Evolutionary conservation across 2,888 invertebrate species (phyloP).

Genomic region (Sinhomidia bicolor): DNA sequence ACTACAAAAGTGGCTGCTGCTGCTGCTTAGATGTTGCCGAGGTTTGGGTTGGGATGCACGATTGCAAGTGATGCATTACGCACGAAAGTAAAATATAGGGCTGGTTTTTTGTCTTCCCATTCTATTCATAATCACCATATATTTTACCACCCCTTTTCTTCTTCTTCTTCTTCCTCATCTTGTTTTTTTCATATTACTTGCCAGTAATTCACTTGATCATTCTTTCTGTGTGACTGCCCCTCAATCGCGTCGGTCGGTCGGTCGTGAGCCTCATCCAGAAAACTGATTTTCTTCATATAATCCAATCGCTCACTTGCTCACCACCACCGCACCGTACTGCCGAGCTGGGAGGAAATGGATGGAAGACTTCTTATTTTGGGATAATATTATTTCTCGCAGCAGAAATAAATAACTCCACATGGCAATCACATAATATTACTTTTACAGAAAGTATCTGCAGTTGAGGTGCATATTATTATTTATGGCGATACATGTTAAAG

Average conservation of each 20-base stretch:
- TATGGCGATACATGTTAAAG: background rate
- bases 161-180: background rate
- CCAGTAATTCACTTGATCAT: constrained; percentile 41
- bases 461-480: background rate
- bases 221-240: constrained; percentile 16
- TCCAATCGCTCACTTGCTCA: constrained; percentile 11
- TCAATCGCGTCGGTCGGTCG: constrained; percentile 14
- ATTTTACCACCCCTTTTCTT: constrained; percentile 46
- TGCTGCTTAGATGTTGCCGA: constrained; percentile 13
- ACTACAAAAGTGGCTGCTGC: background rate
- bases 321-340: background rate
- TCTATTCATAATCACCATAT: constrained; percentile 45
- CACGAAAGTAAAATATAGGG: constrained; percentile 42
- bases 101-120: constrained; percentile 33
- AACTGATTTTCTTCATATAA: constrained; percentile 52
- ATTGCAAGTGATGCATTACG: constrained; percentile 25
- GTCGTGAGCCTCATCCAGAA: constrained; percentile 42
- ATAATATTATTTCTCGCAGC: background rate
- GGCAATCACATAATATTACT: background rate
- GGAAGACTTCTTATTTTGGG: too few relatives aligned
- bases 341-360: background rate
- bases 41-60: background rate
- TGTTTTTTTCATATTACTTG: background rate
- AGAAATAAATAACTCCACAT: background rate
- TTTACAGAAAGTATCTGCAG: background rate